Conservation (phyloP, 1,140 invertebrate species). For the Diachasma alloeum region DNA sequence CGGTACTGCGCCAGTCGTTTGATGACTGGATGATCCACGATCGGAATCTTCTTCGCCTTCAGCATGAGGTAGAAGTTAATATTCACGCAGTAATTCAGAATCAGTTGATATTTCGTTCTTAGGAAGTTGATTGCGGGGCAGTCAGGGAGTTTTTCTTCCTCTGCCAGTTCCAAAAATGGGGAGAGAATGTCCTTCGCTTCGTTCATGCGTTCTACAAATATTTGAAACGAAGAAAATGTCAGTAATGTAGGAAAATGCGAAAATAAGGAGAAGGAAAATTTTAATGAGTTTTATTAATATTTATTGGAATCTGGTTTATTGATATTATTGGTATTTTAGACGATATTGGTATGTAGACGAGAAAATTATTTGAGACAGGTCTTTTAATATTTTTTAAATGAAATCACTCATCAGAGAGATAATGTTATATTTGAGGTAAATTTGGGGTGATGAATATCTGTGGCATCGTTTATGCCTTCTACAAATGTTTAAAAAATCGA, state of each 20-base stretch:
- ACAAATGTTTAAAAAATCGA: background rate
- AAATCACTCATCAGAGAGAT: no score
- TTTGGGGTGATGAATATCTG: no score
- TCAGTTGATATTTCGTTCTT: conserved; percentile 74
- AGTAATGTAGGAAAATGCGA: background rate
- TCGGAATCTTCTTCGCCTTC: conserved; percentile 75
- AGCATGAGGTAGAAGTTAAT: conserved; percentile 86
- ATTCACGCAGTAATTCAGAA: conserved; percentile 85
- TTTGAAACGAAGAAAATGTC: background rate
- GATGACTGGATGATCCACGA: conserved; percentile 85
- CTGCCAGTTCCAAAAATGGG: conserved; percentile 73
- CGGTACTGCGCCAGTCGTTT: conserved; percentile 83
- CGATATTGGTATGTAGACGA: no score
- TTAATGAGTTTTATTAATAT: no score
- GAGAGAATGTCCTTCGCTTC: conserved; percentile 72
- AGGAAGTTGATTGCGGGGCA: conserved; percentile 73
- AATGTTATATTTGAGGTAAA: no score
- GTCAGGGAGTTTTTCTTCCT: conserved; percentile 66
- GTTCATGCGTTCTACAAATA: conserved; percentile 62
- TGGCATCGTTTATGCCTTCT: no score
- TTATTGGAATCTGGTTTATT: no score
- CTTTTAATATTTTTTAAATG: no score
- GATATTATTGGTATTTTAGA: no score
- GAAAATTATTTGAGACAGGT: no score
- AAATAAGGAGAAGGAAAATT: no score